Percentiles rank a stretch among this genome's conserved stretches.
Evolutionary conservation across 1,140 invertebrate species (phyloP).

Genomic region (Listronotus oregonensis): DNA sequence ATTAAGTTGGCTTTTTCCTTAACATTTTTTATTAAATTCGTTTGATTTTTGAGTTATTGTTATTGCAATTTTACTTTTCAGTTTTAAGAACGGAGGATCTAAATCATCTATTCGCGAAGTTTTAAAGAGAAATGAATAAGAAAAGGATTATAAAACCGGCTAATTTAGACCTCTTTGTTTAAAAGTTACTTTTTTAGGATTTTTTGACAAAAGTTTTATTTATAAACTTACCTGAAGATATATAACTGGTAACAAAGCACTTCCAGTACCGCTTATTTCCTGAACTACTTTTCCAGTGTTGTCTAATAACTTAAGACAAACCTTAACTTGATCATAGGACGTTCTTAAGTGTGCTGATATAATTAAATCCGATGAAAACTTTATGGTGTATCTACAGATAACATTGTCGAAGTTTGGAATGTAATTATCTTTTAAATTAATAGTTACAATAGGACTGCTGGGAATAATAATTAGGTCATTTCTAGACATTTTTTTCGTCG

Average conservation of each 20-base stretch:
- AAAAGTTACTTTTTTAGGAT: too few relatives aligned
- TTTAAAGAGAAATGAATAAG: too few relatives aligned
- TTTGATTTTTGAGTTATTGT: too few relatives aligned
- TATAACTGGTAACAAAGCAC: conserved; percentile 11
- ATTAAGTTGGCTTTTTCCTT: too few relatives aligned
- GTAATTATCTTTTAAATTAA: conserved; percentile 22
- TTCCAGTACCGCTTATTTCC: conserved; percentile 16
- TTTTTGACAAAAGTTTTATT: too few relatives aligned
- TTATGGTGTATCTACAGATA: conserved; percentile 20
- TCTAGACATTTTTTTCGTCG: conserved; percentile 9
- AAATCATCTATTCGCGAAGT: too few relatives aligned
- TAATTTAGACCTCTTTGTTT: too few relatives aligned
- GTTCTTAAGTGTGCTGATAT: conserved; percentile 27
- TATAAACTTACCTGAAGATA: too few relatives aligned
- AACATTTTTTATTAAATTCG: too few relatives aligned
- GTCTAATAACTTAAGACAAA: conserved; percentile 19
- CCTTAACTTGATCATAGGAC: conserved; percentile 11
- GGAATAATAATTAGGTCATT: conserved; percentile 11
- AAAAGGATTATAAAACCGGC: too few relatives aligned
- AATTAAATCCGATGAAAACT: conserved; percentile 1
- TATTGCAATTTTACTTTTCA: too few relatives aligned
- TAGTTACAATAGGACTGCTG: not conserved
- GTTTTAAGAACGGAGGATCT: too few relatives aligned
- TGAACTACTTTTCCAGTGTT: conserved; percentile 10
- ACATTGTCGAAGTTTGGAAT: conserved; percentile 27